Base-by-base conservation (phyloP, 2,113 vertebrate species). In the Malurus elegans region DNA sequence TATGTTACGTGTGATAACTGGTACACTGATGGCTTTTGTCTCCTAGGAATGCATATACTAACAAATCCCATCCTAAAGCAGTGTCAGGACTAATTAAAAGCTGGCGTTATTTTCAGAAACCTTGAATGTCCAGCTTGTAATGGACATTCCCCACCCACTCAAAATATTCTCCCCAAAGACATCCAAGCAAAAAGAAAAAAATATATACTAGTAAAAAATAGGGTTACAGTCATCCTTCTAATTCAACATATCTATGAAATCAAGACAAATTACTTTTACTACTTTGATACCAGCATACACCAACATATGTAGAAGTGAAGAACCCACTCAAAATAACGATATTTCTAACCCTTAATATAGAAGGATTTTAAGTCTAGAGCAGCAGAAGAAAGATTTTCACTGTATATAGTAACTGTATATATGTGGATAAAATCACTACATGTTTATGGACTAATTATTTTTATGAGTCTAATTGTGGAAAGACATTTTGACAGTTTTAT, bases 401-500 rank as follows among this genome's bases (percentile, higher is more conserved):
- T 96, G 93, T 74, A 74, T 66, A 42, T 29, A 74, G 70, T 66
- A 81, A 74, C 42, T 58, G 17, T 34, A 60, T 57, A 67, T 50
- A 84, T 47, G 31, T 47, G 65, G 69, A 85, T 53, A 85, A 89
- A 92, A 91, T 17, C 40, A 94, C 65, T 48, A 76, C 6, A 25
- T 78, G 80, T 91, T 95, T 89, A 92, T 87, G 56, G 69, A 87
- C 84, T 81, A 79, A 81, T 92, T 94, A 80, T 92, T 96, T 89
- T 96, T 91, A 79, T 66, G 74, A 89, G 69, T 96, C 78, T 94
- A 81, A 92, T 50, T 75, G 88, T 79, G 56, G 83, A 94, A 44
- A 94, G 93, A 75, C 40, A 85, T 85, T 86, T 66, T 94, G 80
- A 87, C 65, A 79, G 73, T 94, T 94, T 89, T 95, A 91, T 90